Evolutionary conservation across 53 echinoderm and acorn worm species (phyloP).

Genomic region (Stichopus horrens): DNA sequence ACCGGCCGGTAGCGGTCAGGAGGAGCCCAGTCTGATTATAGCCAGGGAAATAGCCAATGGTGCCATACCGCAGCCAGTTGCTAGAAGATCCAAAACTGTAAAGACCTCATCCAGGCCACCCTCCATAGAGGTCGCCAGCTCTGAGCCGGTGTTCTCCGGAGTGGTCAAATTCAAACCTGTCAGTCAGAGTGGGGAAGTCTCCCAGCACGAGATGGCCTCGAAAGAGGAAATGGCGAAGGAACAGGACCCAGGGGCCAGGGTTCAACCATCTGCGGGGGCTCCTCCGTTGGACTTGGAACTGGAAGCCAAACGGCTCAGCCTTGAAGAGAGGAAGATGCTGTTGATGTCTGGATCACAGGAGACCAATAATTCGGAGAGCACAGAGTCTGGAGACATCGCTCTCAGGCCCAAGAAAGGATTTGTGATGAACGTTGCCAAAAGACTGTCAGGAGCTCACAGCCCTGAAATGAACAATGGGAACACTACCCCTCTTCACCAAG

Average conservation of each 20-base stretch:
- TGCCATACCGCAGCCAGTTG: constrained; percentile 37
- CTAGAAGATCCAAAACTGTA: constrained; percentile 57
- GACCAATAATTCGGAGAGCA: constrained; percentile 23
- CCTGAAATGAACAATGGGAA: constrained; percentile 42
- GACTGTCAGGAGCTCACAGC: constrained; percentile 40
- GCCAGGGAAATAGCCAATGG: constrained; percentile 46
- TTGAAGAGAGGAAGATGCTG: constrained; percentile 50
- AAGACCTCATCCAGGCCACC: constrained; percentile 60
- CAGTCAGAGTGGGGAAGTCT: constrained; percentile 33
- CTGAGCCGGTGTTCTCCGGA: constrained; percentile 60
- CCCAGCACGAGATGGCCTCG: constrained; percentile 32
- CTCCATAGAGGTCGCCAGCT: constrained; percentile 63
- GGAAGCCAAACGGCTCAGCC: constrained; percentile 42
- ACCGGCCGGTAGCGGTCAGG: not conserved
- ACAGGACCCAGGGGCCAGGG: not conserved
- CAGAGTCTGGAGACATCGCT: constrained; percentile 43
- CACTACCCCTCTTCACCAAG: not conserved
- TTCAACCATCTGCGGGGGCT: not conserved
- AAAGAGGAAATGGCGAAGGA: not conserved
- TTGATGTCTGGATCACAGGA: constrained; percentile 16
- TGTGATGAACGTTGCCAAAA: constrained; percentile 39
- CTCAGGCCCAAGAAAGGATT: constrained; percentile 48
- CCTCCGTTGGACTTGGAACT: constrained; percentile 37
- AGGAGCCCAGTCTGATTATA: constrained; percentile 6
- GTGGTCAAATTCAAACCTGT: constrained; percentile 58